phyloP scores from a whole-genome alignment of 2,888 invertebrate species.

The Erebia palarica region DNA sequence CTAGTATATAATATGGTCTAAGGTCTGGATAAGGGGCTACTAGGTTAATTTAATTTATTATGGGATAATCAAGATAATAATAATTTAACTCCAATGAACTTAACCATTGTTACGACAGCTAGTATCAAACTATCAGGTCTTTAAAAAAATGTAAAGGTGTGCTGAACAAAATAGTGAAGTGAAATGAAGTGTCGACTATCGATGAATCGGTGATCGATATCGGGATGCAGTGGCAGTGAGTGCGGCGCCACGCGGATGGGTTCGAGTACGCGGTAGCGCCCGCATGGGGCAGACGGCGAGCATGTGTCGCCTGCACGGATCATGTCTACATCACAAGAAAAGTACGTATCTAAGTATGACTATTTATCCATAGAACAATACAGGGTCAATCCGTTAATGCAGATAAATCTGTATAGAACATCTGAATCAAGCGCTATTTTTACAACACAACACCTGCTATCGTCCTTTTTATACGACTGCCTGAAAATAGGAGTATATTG shows the following conservation, averaged over 20 bases:
- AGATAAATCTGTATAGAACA: too few relatives aligned
- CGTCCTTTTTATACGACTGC: too few relatives aligned
- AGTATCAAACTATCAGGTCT: slow-evolving; percentile 47
- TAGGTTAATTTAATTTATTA: not conserved
- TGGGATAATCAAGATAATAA: slow-evolving; percentile 43
- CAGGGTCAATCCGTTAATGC: too few relatives aligned
- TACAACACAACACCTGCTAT: too few relatives aligned
- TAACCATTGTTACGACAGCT: slow-evolving; percentile 41
- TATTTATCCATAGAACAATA: not conserved
- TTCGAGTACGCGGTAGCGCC: slow-evolving; percentile 75
- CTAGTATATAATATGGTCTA: too few relatives aligned
- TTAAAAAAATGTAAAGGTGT: slow-evolving; percentile 50
- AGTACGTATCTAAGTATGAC: slow-evolving; percentile 81
- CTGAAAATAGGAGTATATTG: too few relatives aligned
- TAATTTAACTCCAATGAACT: not conserved
- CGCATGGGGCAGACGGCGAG: slow-evolving; percentile 91
- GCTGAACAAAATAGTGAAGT: slow-evolving; percentile 55
- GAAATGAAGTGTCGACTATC: slow-evolving; percentile 52
- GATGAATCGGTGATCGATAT: slow-evolving; percentile 39
- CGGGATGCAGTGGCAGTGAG: slow-evolving; percentile 57
- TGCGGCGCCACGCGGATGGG: slow-evolving; percentile 65
- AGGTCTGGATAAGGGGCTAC: too few relatives aligned
- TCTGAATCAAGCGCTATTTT: too few relatives aligned
- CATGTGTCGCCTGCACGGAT: slow-evolving; percentile 91
- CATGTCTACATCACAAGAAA: slow-evolving; percentile 89